Percentiles rank a stretch among this genome's conserved stretches.
phyloP scores from a whole-genome alignment of 2,113 vertebrate genomes.

The Bos taurus region ARS-UCD2.0 NC_037341.1:65461501-65462000 shows the following conservation, averaged over 20 bases:
- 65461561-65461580: not conserved
- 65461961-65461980: not conserved
- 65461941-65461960: not conserved
- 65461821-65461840: not conserved
- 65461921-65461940: not conserved
- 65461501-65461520: not conserved
- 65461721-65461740: slow-evolving; percentile 1
- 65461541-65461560: not conserved
- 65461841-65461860: not conserved
- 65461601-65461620: not conserved
- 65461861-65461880: not conserved
- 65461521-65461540: not conserved
- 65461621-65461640: not conserved
- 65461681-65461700: not conserved
- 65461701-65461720: not conserved
- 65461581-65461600: not conserved
- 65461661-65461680: not conserved
- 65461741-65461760: not conserved
- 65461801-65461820: not conserved
- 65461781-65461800: not conserved
- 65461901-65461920: not conserved
- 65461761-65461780: not conserved
- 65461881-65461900: not conserved
- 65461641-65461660: not conserved
- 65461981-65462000: not conserved